phyloP scores from a whole-genome alignment of 2,797 vertebrate species.

The Poeciliopsis turneri region DNA sequence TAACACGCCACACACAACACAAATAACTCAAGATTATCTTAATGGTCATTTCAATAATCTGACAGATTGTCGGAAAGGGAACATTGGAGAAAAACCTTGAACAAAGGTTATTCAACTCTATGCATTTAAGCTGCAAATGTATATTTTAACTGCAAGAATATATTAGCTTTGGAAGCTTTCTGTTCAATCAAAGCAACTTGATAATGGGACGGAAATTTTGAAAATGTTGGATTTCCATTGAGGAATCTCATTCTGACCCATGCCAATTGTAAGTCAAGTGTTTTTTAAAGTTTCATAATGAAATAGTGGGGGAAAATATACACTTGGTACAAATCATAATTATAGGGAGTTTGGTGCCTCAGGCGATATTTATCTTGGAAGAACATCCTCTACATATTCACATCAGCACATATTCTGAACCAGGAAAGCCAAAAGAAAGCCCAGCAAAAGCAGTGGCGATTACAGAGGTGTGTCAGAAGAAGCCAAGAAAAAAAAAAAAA shows the following conservation, averaged over 20 bases:
- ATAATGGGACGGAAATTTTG: neutral
- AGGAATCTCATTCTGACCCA: neutral
- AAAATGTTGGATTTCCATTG: neutral
- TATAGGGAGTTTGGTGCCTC: neutral
- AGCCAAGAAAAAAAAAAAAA: slow-evolving; percentile 17
- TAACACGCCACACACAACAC: too few relatives aligned
- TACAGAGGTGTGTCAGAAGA: slow-evolving; percentile 23
- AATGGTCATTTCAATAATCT: too few relatives aligned
- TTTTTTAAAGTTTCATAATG: neutral
- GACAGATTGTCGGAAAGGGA: too few relatives aligned
- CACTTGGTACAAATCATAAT: slow-evolving; percentile 7
- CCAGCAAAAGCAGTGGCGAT: slow-evolving; percentile 14
- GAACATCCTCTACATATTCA: neutral
- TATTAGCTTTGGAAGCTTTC: neutral
- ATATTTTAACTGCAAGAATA: neutral
- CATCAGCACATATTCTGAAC: neutral
- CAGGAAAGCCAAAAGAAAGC: neutral
- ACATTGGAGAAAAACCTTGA: too few relatives aligned
- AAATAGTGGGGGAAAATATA: slow-evolving; percentile 3
- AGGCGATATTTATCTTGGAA: neutral
- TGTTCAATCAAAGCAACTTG: neutral
- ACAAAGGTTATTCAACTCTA: neutral
- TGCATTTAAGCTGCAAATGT: neutral
- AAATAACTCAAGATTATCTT: neutral
- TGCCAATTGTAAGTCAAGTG: neutral